Conservation (phyloP, 1,140 invertebrate genomes). For the Schlechtendalia chinensis region DNA sequence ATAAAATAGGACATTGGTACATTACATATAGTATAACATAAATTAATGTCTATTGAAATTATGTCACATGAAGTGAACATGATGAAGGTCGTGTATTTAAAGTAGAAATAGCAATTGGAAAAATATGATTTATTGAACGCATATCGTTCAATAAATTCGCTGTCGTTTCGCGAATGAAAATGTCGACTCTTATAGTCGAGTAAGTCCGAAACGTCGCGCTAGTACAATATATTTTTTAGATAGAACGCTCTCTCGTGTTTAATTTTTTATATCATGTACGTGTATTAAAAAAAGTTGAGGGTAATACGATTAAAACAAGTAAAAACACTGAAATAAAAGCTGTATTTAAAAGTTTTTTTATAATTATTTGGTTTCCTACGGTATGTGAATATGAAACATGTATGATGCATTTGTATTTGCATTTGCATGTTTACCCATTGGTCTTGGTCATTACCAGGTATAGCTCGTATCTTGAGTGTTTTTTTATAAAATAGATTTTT, state of each 20-base stretch:
- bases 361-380: too few species aligned
- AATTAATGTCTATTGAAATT: not conserved
- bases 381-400: too few species aligned
- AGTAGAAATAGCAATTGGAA: not conserved
- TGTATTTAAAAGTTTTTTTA: too few species aligned
- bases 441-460: too few species aligned
- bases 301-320: too few species aligned
- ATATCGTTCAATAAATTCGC: not conserved
- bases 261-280: not conserved
- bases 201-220: not conserved
- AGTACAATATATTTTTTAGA: not conserved
- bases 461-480: too few species aligned
- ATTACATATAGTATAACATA: not conserved
- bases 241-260: not conserved
- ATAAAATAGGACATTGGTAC: not conserved
- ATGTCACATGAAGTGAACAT: conserved; percentile 6
- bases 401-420: too few species aligned
- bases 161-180: not conserved
- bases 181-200: not conserved
- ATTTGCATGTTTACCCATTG: too few species aligned
- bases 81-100: conserved; percentile 1
- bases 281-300: too few species aligned
- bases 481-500: too few species aligned
- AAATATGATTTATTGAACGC: not conserved
- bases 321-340: too few species aligned